phyloP scores from a whole-genome alignment of 2,888 invertebrate genomes.

The Machimus rusticus region DNA sequence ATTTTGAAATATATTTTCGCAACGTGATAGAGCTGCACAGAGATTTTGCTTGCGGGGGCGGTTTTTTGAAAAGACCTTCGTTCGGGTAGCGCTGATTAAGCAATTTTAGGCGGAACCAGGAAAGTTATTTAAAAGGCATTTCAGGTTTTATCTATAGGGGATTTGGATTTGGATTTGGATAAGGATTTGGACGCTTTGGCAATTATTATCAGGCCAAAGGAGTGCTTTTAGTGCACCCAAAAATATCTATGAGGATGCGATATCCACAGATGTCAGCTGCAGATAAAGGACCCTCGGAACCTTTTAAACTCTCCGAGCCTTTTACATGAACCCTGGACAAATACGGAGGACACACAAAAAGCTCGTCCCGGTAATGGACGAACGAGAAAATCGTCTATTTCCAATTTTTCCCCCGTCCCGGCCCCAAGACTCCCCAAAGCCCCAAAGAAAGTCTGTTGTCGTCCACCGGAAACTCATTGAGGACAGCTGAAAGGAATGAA shows the following conservation, averaged over 20 bases:
- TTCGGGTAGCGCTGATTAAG: constrained; percentile 6
- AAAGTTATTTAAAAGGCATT: neutral
- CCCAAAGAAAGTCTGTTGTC: neutral
- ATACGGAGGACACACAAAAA: constrained; percentile 12
- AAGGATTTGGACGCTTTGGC: neutral
- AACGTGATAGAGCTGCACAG: neutral
- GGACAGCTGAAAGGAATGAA: constrained; percentile 33
- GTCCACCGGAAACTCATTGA: constrained; percentile 11
- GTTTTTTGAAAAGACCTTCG: neutral
- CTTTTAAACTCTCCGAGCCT: neutral
- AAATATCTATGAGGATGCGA: neutral
- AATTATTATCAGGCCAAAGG: neutral
- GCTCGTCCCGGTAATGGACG: constrained; percentile 7
- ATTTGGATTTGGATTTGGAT: neutral
- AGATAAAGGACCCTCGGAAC: neutral
- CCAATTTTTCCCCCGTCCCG: neutral
- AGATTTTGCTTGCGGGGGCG: neutral
- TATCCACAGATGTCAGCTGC: neutral
- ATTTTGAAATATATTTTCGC: constrained; percentile 27
- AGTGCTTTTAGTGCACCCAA: neutral
- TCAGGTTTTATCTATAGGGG: neutral
- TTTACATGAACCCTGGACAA: neutral
- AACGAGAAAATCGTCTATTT: constrained; percentile 26
- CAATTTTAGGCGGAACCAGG: neutral
- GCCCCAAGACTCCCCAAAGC: neutral